phyloP scores from a whole-genome alignment of 2,113 vertebrate genomes.

The Camelus dromedarius region DNA sequence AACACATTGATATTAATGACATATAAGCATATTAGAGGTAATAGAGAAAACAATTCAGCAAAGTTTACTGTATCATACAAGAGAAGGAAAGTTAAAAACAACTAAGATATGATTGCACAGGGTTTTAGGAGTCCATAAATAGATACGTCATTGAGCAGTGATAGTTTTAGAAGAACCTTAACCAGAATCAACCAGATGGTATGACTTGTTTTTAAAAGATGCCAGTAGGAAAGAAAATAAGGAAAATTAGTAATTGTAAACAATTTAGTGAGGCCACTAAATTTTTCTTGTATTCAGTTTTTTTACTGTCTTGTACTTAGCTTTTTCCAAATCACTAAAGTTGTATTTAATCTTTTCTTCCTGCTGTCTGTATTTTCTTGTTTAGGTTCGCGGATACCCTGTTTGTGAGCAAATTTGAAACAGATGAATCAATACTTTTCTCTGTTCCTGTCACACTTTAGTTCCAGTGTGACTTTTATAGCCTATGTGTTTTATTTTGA shows the following conservation, averaged over 20 bases:
- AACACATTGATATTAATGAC: conserved; percentile 75
- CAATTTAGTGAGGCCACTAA: conserved; percentile 62
- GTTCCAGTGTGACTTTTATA: conserved; percentile 46
- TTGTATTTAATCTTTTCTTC: conserved; percentile 5
- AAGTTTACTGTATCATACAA: conserved; percentile 80
- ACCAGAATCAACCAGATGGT: conserved; percentile 72
- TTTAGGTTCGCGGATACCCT: conserved; percentile 8
- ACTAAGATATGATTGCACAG: conserved; percentile 77
- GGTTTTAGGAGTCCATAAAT: conserved; percentile 76
- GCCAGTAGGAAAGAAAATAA: conserved; percentile 29
- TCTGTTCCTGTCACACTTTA: conserved; percentile 39
- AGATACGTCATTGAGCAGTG: conserved; percentile 82
- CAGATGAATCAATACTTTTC: conserved; percentile 57
- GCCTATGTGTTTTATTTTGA: conserved; percentile 46
- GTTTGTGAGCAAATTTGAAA: conserved; percentile 41
- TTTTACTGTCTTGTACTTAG: conserved; percentile 12
- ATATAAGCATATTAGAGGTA: conserved; percentile 65
- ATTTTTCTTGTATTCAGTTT: conserved; percentile 62
- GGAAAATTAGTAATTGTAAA: conserved; percentile 71
- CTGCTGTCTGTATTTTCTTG: neutral
- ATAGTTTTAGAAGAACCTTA: conserved; percentile 78
- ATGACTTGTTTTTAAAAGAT: conserved; percentile 67
- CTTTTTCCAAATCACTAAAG: neutral
- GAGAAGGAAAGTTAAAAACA: conserved; percentile 80
- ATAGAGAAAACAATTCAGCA: conserved; percentile 80